Base-by-base conservation (phyloP, 2,888 invertebrate genomes). In the Dorcus hopei region DNA sequence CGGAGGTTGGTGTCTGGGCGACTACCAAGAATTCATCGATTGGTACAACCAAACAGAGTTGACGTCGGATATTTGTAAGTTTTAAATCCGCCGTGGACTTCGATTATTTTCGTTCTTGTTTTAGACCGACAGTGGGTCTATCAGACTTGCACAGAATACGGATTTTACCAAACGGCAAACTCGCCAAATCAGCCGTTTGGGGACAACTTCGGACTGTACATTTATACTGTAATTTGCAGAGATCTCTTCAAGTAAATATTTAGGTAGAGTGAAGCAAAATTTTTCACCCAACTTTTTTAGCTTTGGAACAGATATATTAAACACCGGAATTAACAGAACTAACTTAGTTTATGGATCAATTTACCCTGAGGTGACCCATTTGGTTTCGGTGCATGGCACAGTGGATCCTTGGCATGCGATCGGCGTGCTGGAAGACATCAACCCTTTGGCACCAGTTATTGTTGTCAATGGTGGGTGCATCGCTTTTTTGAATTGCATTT, bases 361-460 rank as follows among this genome's bases (percentile, higher is more conserved):
- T 23, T 39, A 51, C 14, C 59, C 59, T 3, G 49, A 57, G 43
- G 49, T 62, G 9, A 57, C 57, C 9, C 54, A 60, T 23, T 49
- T 60, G 3, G 59, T 62, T 45, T 60, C 54, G 2, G 62, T 62
- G 33, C 54, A 62, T 49, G 62, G 62, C 3, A 80, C 82, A 39
- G 69, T 83, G 50, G 86, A 86, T 70, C 86, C 86, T 1, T 86
- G 84, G 82, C 82, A 83, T 65, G 75, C 75, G 38, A 72, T 85
- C 2, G 80, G 85, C 5, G 71, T 85, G 19, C 70, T 82, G 9
- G 74, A 81, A 65, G 80, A 82, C 66, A 63, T 57, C 3, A 61
- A 62, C 49, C 52, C 55, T 33, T 54, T 61, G n/a, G 62, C 70
- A 5, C 71, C 72, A 9, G 69, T 67, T 9, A 63, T 71, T 57